Base-by-base conservation (phyloP, 2,888 invertebrate genomes). In the Drosophila greeni region DNA sequence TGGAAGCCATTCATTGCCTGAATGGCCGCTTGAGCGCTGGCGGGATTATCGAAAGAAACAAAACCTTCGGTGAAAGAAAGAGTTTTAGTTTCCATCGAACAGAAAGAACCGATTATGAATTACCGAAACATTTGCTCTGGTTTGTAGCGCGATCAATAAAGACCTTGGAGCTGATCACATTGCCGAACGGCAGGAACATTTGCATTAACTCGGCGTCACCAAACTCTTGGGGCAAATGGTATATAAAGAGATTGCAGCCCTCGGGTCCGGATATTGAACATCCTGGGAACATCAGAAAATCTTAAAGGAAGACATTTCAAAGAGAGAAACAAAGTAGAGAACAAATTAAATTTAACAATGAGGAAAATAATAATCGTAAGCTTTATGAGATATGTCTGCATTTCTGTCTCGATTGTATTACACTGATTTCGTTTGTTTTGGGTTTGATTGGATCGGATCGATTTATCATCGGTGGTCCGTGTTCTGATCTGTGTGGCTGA, bases 1-100 rank as follows among this genome's bases (percentile, higher is more conserved):
- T 99, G 99, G 91, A 99, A 99, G 89, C 99, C 99, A 91, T 99
- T 99, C 99, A 99, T 99, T 86, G 99, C 95, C 90, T 98, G 97
- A 90, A 99, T 99, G 85, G 99, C 99, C 82, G 97, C 95, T 90
- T 98, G 98, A 89, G 99, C 98, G 89, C 97, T 97, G 86, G 95
- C 92, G 84, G 97, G 97, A 92, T 98, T 98, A 92, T 99, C 99
- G 91, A 98, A 99, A 87, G 98, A 98, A 87, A 99, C 99, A 91
- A 99, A 99, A 89, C 99, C 99, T 99, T 24, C 33, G 24, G 48
- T 6, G 49, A 54, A 52, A 43, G 14, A 11, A 20, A n/a, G n/a
- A 0, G 24, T 9, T 47, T 34, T 29, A 29, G 16, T 24, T 24
- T 39, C 23, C 31, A 16, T 53, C n/a, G 2, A 29, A 48, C 23